Base-by-base conservation (phyloP, 2,797 vertebrate species). In the Hybognathus amarus region DNA sequence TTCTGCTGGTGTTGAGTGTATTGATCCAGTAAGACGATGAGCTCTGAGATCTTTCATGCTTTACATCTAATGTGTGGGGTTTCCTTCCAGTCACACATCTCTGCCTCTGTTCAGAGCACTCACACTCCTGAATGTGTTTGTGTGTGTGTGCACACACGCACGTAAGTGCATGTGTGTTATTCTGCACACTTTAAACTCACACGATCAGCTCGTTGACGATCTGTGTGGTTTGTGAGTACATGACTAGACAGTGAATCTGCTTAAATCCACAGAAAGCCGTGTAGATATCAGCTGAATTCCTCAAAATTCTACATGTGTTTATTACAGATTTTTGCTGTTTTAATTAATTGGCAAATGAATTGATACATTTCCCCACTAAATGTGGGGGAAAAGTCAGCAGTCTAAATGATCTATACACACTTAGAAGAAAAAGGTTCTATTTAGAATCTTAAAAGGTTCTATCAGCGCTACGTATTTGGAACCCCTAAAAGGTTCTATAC, bases 21-120 rank as follows among this genome's bases (percentile, higher is more conserved):
- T 80, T 45, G 77, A 79, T 79, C 22, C 64, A 54, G 2, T 8
- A 56, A 54, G 50, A 54, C 38, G 11, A 52, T 70, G 24, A 77
- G 38, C 76, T 63, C 24, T 40, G 33, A 77, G 59, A 22, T 47
- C n/a, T 56, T 38, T 70, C 67, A 70, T 80, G 52, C 42, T 74
- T 63, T 27, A 24, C 22, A 0, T 74, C 40, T 77, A 77, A 77
- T 77, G 54, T 33, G 42, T 74, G 56, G 18, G 70, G 80, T 82
- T 74, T 82, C 42, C 42, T 36, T 42, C 20, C 30, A 81, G 79
- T 81, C 68, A 63, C 69, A 82, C 69, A 4, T n/a, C 8, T 3
- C 56, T 74, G 42, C 27, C 30, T 75, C 42, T 66, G 45, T 47
- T n/a, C 45, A 18, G 52, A 74, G 59, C 3, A 2, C 56, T 45